phyloP scores from a whole-genome alignment of 2,113 vertebrate genomes.

The Puntigrus tetrazona region DNA sequence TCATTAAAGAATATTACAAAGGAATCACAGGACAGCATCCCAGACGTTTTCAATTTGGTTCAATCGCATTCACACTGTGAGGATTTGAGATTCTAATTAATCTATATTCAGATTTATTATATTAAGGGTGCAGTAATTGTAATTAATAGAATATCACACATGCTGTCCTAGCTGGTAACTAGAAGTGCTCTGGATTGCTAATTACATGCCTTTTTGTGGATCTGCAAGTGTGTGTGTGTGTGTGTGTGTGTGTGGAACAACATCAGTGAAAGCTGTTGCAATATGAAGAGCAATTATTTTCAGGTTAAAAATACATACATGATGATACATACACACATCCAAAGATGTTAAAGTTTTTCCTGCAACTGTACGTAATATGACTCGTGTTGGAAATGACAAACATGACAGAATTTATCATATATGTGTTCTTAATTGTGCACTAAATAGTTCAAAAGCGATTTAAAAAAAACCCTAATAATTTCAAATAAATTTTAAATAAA shows the following conservation, averaged over 20 bases:
- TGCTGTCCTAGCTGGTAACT: slow-evolving; percentile 46
- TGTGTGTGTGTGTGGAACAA: background rate
- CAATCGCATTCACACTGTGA: slow-evolving; percentile 54
- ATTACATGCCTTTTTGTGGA: slow-evolving; percentile 41
- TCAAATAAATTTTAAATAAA: too few species aligned
- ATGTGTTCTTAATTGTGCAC: too few species aligned
- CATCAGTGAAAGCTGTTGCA: background rate
- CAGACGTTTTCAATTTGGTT: slow-evolving; percentile 9
- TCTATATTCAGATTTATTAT: slow-evolving; percentile 65
- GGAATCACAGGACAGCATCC: slow-evolving; percentile 6
- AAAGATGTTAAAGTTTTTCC: too few species aligned
- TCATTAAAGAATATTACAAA: slow-evolving; percentile 15
- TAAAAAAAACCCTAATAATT: too few species aligned
- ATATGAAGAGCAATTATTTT: background rate
- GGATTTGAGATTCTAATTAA: slow-evolving; percentile 66
- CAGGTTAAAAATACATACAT: background rate
- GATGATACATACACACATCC: too few species aligned
- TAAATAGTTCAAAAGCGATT: too few species aligned
- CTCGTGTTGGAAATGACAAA: too few species aligned
- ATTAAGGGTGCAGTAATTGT: slow-evolving; percentile 56
- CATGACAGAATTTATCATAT: too few species aligned
- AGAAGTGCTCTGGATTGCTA: slow-evolving; percentile 48
- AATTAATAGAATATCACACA: slow-evolving; percentile 62
- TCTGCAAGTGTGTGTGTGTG: slow-evolving; percentile 6
- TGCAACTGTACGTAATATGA: too few species aligned